A percentile compares a stretch with the other conserved stretches of the same genome.
Evolutionary conservation across 2,888 invertebrate species (phyloP).

Genomic region (Nebria brevicollis): DNA sequence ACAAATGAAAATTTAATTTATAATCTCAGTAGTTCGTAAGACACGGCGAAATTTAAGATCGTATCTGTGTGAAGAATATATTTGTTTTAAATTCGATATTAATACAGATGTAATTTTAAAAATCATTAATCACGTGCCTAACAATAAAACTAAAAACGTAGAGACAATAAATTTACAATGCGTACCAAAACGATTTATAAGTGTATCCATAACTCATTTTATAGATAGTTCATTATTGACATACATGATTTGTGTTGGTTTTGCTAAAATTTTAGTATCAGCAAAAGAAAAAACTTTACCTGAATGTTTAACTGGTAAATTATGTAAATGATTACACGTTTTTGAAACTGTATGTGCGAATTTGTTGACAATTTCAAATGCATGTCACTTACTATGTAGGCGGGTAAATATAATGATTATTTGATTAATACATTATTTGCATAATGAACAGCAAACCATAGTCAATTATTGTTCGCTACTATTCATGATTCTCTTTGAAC

Average conservation of each 20-base stretch:
- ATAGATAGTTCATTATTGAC: not conserved
- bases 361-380: not conserved
- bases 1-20: too few species aligned
- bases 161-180: not conserved
- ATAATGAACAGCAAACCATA: slow-evolving; percentile 8
- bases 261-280: not conserved
- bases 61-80: too few species aligned
- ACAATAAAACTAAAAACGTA: not conserved
- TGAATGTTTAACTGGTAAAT: not conserved
- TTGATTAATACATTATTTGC: slow-evolving; percentile 10
- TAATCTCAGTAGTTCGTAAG: too few species aligned
- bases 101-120: not conserved
- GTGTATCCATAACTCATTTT: not conserved
- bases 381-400: not conserved
- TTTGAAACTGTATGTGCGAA: not conserved
- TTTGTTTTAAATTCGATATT: too few species aligned
- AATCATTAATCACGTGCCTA: not conserved
- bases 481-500: slow-evolving; percentile 10
- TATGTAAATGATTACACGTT: not conserved
- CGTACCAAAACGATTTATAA: not conserved
- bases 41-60: too few species aligned
- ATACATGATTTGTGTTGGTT: not conserved
- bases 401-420: slow-evolving; percentile 1
- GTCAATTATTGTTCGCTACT: not conserved
- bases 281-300: not conserved